phyloP scores from a whole-genome alignment of 2,888 invertebrate genomes.

The Cryptops parisi region DNA sequence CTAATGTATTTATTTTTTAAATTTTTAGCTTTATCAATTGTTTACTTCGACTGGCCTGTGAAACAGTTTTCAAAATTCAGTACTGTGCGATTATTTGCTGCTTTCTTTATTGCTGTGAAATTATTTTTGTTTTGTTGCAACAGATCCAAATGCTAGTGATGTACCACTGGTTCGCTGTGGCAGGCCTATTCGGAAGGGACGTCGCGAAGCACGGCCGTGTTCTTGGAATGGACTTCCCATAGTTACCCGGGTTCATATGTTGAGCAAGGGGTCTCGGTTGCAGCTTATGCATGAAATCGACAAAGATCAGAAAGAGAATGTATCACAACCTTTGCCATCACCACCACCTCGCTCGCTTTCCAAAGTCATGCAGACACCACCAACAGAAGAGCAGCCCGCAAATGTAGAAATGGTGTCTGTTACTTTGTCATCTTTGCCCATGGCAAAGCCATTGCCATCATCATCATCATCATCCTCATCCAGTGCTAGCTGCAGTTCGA shows the following conservation, averaged over 20 bases:
- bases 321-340: background rate
- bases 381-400: background rate
- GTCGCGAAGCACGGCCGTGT: background rate
- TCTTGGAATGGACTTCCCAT: constrained; percentile 10
- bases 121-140: too few relatives aligned
- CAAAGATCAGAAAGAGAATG: background rate
- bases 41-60: too few relatives aligned
- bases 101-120: too few relatives aligned
- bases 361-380: background rate
- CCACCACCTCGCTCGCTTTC: background rate
- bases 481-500: background rate
- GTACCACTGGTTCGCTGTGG: too few relatives aligned
- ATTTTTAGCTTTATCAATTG: too few relatives aligned
- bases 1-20: too few relatives aligned
- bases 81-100: too few relatives aligned
- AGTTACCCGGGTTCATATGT: constrained; percentile 9
- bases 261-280: constrained; percentile 8
- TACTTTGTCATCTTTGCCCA: background rate
- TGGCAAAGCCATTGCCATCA: background rate
- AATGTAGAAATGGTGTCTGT: background rate
- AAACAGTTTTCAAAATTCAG: too few relatives aligned
- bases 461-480: background rate
- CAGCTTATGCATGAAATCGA: constrained; percentile 5
- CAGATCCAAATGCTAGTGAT: too few relatives aligned
- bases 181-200: too few relatives aligned